Base-by-base conservation (phyloP, 2,113 vertebrate genomes). In the Spilogale gracilis region DNA sequence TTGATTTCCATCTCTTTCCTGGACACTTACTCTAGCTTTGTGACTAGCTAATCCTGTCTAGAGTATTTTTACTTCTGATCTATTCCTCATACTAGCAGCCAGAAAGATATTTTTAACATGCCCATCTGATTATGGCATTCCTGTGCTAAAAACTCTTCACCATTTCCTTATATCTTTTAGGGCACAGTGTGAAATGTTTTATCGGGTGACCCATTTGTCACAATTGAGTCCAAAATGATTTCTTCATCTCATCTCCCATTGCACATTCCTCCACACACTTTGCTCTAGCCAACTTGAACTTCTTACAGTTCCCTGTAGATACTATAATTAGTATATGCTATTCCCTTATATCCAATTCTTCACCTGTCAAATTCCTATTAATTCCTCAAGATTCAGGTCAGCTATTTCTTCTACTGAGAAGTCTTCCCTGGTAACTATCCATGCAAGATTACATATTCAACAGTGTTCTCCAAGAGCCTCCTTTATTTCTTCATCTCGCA, bases 101-200 rank as follows among this genome's bases (percentile, higher is more conserved):
- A 88, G 79, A 92, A 91, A 43, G 18, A 88, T 96, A 81, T 76
- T 91, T 97, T 73, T 94, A 94, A 85, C 27, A 85, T n/a, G 58
- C 0, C 91, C 12, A 84, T 76, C 17, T 81, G 63, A 74, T 25
- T n/a, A 71, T 25, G 38, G 52, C 60, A 94, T 87, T 93, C 54
- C 71, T 11, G 11, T 89, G 48, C 14, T 93, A 96, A 92, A 97
- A 95, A 13, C 32, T 8, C 30, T 93, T 90, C 9, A 38, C 4
- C 6, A 95, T 93, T 96, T 96, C 8, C 9, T 94, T 50, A 81
- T 93, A 54, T 56, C 5, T 78, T 96, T 94, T 82, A 95, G 65
- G 54, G 65, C 20, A 93, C 80, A 82, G 27, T 88, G 58, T 73
- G 30, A 96, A 80, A 9, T 92, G 84, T 95, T 86, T 94, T 85